Evolutionary conservation across 2,797 vertebrate genomes (phyloP).

Genomic region (Gymnocypris eckloni): DNA sequence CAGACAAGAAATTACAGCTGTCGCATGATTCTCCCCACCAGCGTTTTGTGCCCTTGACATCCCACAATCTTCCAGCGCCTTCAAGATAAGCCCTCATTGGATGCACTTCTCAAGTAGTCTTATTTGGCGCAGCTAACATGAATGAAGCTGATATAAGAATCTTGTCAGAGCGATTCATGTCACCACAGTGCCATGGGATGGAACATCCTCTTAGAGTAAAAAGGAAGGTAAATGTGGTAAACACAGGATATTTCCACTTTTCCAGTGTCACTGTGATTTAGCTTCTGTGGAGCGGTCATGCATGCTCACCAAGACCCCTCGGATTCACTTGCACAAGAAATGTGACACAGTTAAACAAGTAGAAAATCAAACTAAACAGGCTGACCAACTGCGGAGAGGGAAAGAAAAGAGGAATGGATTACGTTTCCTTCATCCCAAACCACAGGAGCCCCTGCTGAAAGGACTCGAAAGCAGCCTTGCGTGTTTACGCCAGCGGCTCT

Average conservation of each 20-base stretch:
- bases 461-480: conserved; percentile 68
- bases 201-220: conserved; percentile 22
- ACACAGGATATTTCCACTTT: conserved; percentile 32
- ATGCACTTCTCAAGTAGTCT: conserved; percentile 43
- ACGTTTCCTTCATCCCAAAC: conserved; percentile 55
- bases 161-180: conserved; percentile 46
- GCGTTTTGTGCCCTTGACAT: conserved; percentile 21
- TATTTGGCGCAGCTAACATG: conserved; percentile 35
- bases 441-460: conserved; percentile 58
- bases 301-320: conserved; percentile 63
- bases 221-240: conserved; percentile 19
- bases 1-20: conserved; percentile 33
- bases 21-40: conserved; percentile 11
- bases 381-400: conserved; percentile 62
- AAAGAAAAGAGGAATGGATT: conserved; percentile 44
- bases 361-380: conserved; percentile 70
- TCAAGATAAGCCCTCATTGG: conserved; percentile 45
- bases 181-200: background rate
- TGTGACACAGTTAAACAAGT: conserved; percentile 66
- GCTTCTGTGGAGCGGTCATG: conserved; percentile 60
- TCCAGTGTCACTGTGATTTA: conserved; percentile 33
- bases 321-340: conserved; percentile 63
- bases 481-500: conserved; percentile 76
- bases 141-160: conserved; percentile 38
- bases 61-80: conserved; percentile 35